A percentile compares a stretch with the other conserved stretches of the same genome.
Conservation (phyloP, 2,888 invertebrate species). For the Abrostola triplasia region DNA sequence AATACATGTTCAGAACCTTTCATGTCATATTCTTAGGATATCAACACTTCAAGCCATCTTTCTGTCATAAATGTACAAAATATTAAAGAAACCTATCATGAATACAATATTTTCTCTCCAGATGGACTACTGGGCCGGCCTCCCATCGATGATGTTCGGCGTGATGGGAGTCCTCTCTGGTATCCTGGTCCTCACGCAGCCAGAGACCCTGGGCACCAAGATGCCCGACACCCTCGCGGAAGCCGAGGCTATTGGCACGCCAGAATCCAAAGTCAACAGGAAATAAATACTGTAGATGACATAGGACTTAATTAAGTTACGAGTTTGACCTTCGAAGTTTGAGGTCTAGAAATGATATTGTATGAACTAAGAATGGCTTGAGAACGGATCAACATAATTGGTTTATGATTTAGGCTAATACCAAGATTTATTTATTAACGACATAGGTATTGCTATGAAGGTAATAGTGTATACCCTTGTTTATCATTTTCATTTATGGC, state of each 20-base stretch:
- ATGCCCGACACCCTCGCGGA: conserved; percentile 89
- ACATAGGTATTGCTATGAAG: too few relatives aligned
- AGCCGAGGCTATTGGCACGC: conserved; percentile 80
- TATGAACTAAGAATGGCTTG: too few relatives aligned
- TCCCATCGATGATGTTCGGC: conserved; percentile 88
- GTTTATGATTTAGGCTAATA: too few relatives aligned
- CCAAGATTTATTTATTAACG: too few relatives aligned
- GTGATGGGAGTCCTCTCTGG: conserved; percentile 86
- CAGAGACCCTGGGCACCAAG: conserved; percentile 89
- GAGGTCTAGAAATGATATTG: too few relatives aligned
- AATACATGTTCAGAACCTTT: too few relatives aligned
- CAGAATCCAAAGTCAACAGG: conserved; percentile 49
- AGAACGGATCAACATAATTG: too few relatives aligned
- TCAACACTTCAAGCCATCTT: too few relatives aligned
- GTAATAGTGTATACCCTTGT: too few relatives aligned
- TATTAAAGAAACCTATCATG: background rate
- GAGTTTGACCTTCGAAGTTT: too few relatives aligned
- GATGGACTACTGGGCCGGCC: conserved; percentile 73
- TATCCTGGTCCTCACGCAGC: conserved; percentile 88
- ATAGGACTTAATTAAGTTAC: background rate
- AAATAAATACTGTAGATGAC: conserved; percentile 8
- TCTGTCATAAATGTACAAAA: too few relatives aligned
- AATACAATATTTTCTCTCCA: conserved; percentile 46
- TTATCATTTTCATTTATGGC: too few relatives aligned
- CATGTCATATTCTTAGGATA: background rate